Base-by-base conservation (phyloP, 2,113 vertebrate species). In the Alces alces region DNA sequence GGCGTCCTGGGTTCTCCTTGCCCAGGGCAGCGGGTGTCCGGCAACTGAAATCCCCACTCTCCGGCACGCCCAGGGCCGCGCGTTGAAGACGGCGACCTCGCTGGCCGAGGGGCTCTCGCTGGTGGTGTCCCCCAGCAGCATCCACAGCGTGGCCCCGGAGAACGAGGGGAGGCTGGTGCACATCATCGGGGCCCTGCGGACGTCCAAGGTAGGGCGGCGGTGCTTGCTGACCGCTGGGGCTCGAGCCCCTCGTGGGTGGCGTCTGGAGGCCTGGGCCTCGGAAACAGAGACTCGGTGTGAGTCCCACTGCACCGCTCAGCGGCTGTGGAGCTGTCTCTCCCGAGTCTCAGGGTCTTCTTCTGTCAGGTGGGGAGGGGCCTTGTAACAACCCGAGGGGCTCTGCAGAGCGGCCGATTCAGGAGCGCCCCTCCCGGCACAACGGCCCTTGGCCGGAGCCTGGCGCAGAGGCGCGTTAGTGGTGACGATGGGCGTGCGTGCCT, bases 81-180 rank as follows among this genome's bases (percentile, higher is more conserved):
- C 99, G 13, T 84, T 99, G 97, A 99, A 98, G 91, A 99, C 99
- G 0, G 99, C 99, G 0, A 96, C 88, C 1, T 99, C 99, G 23
- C 98, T 99, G 14, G 99, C 99, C 8, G 99, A 99, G 95, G 99
- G 99, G 1, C 99, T 99, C 7, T 99, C 99, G 13, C 99, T 99
- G 60, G 99, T 99, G 15, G 97, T 99, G 33, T 95, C 99, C 33
- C 98, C 99, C 4, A 98, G 98, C 9, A 98, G 98, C 85, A 98
- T 99, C 95, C 93, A 98, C 89, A 98, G 95, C 0, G 87, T 99
- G 7, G 99, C 99, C 55, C 98, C 98, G 1, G 98, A 99, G 98
- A 99, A 99, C 23, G 99, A 99, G 90, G 98, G 99, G 17, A 99
- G 97, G 23, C 96, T 99, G 61, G 99, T 99, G 96, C 99, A 99